These are phyloP conservation scores for Cotesia chilonis DNA, from an alignment of 1,140 invertebrate species.

Conservation along the genomic window DNA sequence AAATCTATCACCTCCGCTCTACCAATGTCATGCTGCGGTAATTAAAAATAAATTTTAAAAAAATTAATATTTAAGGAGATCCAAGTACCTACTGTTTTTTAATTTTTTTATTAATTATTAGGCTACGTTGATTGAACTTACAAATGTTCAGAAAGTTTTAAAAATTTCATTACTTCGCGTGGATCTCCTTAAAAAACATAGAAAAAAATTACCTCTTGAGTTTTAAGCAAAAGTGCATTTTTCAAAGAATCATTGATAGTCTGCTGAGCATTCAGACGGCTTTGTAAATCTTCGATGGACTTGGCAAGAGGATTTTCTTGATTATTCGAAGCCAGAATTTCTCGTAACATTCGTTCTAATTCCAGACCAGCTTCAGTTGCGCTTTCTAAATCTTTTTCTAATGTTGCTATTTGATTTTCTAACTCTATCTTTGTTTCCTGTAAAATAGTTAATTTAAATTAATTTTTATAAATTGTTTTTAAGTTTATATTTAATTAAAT, in stretches of 20 bases:
- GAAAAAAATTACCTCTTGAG: constrained; percentile 61
- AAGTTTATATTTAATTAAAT: not conserved
- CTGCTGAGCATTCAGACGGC: constrained; percentile 71
- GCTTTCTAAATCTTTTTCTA: constrained; percentile 73
- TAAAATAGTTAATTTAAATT: constrained; percentile 17
- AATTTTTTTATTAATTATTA: no score
- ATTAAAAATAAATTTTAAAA: constrained; percentile 38
- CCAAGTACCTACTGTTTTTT: no score
- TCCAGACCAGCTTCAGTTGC: constrained; percentile 73
- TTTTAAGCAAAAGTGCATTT: constrained; percentile 61
- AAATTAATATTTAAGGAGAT: constrained; percentile 27
- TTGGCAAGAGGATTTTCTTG: constrained; percentile 70
- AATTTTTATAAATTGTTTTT: no score
- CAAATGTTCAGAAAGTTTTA: not conserved
- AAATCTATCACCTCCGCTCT: constrained; percentile 53
- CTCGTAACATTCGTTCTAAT: constrained; percentile 72
- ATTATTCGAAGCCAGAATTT: constrained; percentile 69
- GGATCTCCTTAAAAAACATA: not conserved
- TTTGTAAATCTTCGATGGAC: constrained; percentile 71
- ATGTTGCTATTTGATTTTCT: constrained; percentile 68
- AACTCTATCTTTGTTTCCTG: constrained; percentile 62
- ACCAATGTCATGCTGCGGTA: constrained; percentile 55
- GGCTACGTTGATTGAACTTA: no score
- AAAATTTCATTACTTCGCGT: not conserved
- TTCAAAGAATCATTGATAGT: constrained; percentile 62